Evolutionary conservation across 30 jellyfish, hydroid and myxozoan genomes (phyloP).

Genomic region (Pseudorhiza aurosa): DNA sequence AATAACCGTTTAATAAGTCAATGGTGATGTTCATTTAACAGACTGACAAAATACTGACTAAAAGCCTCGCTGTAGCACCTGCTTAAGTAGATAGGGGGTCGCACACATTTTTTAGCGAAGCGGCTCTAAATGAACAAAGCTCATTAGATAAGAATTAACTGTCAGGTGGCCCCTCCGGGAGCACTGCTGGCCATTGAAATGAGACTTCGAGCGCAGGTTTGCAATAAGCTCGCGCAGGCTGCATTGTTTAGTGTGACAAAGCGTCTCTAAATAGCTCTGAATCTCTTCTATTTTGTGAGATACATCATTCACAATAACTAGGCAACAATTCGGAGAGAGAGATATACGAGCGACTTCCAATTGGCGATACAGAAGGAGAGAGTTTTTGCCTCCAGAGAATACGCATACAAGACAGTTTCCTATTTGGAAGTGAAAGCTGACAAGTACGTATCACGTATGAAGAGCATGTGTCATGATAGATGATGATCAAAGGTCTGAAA

Average conservation of each 20-base stretch:
- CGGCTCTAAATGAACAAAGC: constrained; percentile 76
- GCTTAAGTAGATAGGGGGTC: constrained; percentile 70
- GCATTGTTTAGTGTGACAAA: constrained; percentile 36
- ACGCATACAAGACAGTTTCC: too few species aligned
- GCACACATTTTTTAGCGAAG: constrained; percentile 31
- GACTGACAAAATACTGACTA: constrained; percentile 51
- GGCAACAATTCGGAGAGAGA: too few species aligned
- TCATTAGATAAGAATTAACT: constrained; percentile 43
- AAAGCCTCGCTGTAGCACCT: constrained; percentile 55
- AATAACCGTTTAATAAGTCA: constrained; percentile 68
- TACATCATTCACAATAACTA: constrained; percentile 27
- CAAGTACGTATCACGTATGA: too few species aligned
- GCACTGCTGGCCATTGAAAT: constrained; percentile 46
- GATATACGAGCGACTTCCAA: too few species aligned
- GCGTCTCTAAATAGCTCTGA: constrained; percentile 43
- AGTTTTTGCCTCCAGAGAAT: too few species aligned
- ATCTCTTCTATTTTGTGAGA: constrained; percentile 20
- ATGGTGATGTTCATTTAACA: constrained; percentile 74
- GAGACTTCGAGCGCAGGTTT: constrained; percentile 24
- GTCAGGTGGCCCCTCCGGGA: constrained; percentile 90
- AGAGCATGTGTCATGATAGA: too few species aligned
- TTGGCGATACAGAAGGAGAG: too few species aligned
- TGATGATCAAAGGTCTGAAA: too few species aligned
- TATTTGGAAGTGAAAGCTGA: too few species aligned
- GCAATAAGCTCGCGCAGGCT: constrained; percentile 44